These are phyloP conservation scores for Bedellia somnulentella DNA, from an alignment of 2,888 invertebrate species.

Conservation along the genomic window DNA sequence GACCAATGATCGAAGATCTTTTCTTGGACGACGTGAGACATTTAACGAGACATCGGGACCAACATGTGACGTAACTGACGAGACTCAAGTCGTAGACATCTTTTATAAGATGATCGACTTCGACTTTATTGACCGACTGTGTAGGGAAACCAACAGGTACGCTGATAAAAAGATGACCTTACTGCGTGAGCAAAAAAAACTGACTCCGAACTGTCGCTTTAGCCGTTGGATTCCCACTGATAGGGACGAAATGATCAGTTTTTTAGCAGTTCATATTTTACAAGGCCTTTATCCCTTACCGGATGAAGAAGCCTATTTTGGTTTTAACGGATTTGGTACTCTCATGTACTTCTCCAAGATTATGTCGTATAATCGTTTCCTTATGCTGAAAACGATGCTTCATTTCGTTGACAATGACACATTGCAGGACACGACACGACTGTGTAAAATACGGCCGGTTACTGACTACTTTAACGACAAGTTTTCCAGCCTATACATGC, in stretches of 20 bases:
- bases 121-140: slow-evolving; percentile 12
- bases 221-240: slow-evolving; percentile 1
- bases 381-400: slow-evolving; percentile 11
- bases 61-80: slow-evolving; percentile 1
- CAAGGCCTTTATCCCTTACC: slow-evolving; percentile 13
- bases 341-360: slow-evolving; percentile 9
- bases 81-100: slow-evolving; percentile 6
- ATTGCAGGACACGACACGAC: slow-evolving; percentile 7
- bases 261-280: slow-evolving; percentile 12
- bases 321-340: slow-evolving; percentile 9
- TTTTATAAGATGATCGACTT: slow-evolving; percentile 10
- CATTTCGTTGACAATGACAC: slow-evolving; percentile 12
- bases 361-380: slow-evolving; percentile 14
- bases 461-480: slow-evolving; percentile 13
- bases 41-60: background rate
- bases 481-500: slow-evolving; percentile 12
- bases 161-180: slow-evolving; percentile 1
- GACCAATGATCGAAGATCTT: slow-evolving; percentile 10
- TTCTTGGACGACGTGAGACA: slow-evolving; percentile 1
- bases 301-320: slow-evolving; percentile 12
- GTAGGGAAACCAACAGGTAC: slow-evolving; percentile 10
- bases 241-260: slow-evolving; percentile 9
- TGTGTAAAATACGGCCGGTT: slow-evolving; percentile 12
- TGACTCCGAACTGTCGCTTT: background rate
- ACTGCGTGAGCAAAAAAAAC: background rate